Base-by-base conservation (phyloP, 2,797 vertebrate species). In the Chromis chromis region DNA sequence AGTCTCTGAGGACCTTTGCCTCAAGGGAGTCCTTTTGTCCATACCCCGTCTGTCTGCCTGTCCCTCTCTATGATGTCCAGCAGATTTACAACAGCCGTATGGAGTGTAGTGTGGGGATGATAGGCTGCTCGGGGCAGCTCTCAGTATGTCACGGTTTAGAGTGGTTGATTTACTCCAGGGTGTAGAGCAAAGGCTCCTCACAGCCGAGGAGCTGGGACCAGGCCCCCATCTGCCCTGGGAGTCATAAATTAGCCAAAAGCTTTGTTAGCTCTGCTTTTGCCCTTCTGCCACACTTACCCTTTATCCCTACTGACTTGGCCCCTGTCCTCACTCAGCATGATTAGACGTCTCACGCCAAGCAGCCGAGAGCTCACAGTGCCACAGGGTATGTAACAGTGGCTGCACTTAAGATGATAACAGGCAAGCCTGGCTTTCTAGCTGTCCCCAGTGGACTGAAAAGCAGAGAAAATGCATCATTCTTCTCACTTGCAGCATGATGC, bases 101-200 rank as follows among this genome's bases (percentile, higher is more conserved):
- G 39, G 50, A 79, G 53, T 65, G 53, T 48, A 54, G 74, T 33
- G 3, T 3, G 8, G 42, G 36, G 70, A 71, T 10, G 8, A 74
- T n/a, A 42, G 65, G 62, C 73, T 67, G 64, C 76, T 57, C 3
- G 5, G 21, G 67, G 67, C 65, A 55, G 75, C 67, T 73, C 60
- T 76, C 10, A 31, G 66, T 66, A 60, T 74, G 70, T 87, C 75
- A 76, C 19, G 42, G 59, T 74, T 83, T 71, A 63, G 76, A 89
- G 70, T 44, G 53, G 50, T 48, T 91, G 89, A 93, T 92, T 91
- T 91, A 92, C 66, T 86, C 84, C 79, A 88, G 72, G 28, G 64
- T 82, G 70, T 75, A 67, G 82, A 85, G 56, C 58, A 65, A 73
- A 68, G 64, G 61, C 40, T 72, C 52, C 66, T 88, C 67, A 57